phyloP scores from a whole-genome alignment of 2,113 vertebrate species.

The Neogale vison region DNA sequence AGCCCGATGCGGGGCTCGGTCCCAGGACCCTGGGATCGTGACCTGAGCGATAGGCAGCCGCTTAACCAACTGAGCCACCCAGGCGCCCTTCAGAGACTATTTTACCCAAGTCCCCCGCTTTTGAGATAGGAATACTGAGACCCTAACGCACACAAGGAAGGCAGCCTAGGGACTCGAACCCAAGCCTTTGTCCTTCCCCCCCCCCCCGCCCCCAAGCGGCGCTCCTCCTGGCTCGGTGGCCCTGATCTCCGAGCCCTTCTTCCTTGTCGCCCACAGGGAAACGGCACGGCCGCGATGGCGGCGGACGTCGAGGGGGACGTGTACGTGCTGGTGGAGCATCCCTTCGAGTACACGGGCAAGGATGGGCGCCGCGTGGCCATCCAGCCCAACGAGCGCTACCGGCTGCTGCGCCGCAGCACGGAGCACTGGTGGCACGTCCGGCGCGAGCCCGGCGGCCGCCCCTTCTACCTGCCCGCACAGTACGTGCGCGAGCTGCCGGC shows the following conservation, averaged over 20 bases:
- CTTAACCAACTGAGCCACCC: too few relatives aligned
- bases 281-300: slow-evolving; percentile 58
- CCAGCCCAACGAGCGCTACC: slow-evolving; percentile 91
- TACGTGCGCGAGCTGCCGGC: slow-evolving; percentile 89
- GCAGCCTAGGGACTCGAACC: neutral
- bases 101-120: neutral
- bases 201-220: neutral
- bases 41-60: too few relatives aligned
- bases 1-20: too few relatives aligned
- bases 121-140: neutral
- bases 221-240: too few relatives aligned
- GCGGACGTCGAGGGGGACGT: slow-evolving; percentile 80
- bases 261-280: neutral
- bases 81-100: too few relatives aligned
- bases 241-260: neutral
- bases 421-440: slow-evolving; percentile 95
- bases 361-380: slow-evolving; percentile 91
- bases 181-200: neutral
- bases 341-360: slow-evolving; percentile 90
- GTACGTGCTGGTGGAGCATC: slow-evolving; percentile 90
- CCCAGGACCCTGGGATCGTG: too few relatives aligned
- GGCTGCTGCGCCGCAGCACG: slow-evolving; percentile 90
- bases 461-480: slow-evolving; percentile 93
- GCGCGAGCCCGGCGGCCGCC: slow-evolving; percentile 83
- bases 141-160: neutral